Percentiles rank a stretch among this genome's conserved stretches.
Conservation (phyloP, 2,113 vertebrate genomes). For the Phycodurus eques region DNA sequence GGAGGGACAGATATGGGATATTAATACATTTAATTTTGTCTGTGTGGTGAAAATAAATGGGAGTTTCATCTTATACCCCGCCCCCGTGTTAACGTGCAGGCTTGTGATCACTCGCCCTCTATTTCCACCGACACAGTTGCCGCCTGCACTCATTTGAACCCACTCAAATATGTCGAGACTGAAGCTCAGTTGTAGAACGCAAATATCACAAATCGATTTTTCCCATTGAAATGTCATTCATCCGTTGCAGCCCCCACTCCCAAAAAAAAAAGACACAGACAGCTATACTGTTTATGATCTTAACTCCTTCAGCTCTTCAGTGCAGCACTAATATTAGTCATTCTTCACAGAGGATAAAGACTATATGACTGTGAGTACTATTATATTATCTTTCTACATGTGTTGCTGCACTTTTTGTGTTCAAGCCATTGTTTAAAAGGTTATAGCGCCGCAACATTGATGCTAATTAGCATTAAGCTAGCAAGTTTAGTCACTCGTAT, state of each 20-base stretch:
- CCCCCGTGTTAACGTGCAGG: constrained; percentile 11
- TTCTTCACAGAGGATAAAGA: neutral
- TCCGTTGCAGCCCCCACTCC: no score
- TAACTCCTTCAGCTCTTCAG: neutral
- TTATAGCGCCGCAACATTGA: neutral
- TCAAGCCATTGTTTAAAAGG: no score
- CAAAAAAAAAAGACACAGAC: no score
- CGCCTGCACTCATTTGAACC: constrained; percentile 39
- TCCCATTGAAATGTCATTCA: no score
- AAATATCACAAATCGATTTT: no score
- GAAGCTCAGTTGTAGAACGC: neutral
- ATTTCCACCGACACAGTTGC: neutral
- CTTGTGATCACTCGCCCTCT: neutral
- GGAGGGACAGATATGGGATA: constrained; percentile 25
- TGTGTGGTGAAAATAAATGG: constrained; percentile 17
- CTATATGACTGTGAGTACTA: neutral
- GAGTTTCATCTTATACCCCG: constrained; percentile 9
- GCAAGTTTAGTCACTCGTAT: neutral
- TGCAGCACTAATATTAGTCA: neutral
- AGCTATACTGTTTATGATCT: no score
- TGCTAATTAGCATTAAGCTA: neutral
- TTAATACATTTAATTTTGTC: constrained; percentile 21
- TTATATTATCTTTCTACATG: no score
- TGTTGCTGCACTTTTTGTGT: no score
- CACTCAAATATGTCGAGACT: neutral